Percentiles rank a stretch among this genome's conserved stretches.
Conservation (phyloP, 92 coral and sea anemone genomes). For the Palythoa heliodiscus region DNA sequence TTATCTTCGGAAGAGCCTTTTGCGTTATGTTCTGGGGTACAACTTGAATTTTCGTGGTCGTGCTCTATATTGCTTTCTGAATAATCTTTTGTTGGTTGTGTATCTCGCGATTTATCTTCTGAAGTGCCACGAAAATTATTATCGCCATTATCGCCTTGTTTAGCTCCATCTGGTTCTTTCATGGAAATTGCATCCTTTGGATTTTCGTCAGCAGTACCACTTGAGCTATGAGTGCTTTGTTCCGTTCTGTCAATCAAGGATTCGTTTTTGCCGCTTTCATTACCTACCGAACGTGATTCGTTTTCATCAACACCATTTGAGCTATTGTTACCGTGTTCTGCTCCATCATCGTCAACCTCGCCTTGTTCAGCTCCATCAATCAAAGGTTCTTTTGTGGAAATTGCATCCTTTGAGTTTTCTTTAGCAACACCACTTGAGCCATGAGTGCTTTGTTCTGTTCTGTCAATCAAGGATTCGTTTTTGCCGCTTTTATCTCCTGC, state of each 20-base stretch:
- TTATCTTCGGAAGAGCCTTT: background rate
- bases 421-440: background rate
- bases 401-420: background rate
- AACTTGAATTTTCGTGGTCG: no score
- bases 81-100: background rate
- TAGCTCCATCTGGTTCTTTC: background rate
- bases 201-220: background rate
- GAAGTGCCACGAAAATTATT: background rate
- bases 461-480: background rate
- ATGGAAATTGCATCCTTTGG: background rate
- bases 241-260: background rate
- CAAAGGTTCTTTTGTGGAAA: background rate
- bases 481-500: background rate
- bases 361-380: background rate
- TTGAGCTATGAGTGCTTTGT: background rate
- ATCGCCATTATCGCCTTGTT: background rate
- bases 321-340: background rate
- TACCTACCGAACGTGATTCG: background rate
- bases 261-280: background rate
- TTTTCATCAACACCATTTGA: background rate
- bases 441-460: background rate
- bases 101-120: background rate
- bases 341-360: background rate
- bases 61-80: background rate
- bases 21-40: background rate